phyloP scores from a whole-genome alignment of 2,888 invertebrate genomes.

The Dynastes tityus region DNA sequence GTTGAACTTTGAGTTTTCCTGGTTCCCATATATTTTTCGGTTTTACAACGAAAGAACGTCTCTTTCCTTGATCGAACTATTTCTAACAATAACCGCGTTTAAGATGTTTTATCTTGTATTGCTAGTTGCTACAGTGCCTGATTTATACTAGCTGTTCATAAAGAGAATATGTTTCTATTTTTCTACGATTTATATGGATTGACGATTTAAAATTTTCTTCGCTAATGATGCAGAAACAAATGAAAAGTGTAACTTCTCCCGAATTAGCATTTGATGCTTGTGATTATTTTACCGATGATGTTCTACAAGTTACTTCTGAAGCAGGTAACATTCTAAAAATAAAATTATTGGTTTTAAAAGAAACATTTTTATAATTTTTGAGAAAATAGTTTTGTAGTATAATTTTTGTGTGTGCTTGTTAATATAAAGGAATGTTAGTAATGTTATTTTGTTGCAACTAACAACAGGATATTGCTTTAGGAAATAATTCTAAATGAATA shows the following conservation, averaged over 20 bases:
- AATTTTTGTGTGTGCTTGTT: no score
- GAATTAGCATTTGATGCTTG: slow-evolving; percentile 81
- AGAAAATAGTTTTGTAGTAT: no score
- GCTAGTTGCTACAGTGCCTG: slow-evolving; percentile 4
- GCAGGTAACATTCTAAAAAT: slow-evolving; percentile 38
- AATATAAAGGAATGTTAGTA: no score
- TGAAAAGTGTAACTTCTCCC: slow-evolving; percentile 62
- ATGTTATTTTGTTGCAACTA: neutral
- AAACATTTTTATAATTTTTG: no score
- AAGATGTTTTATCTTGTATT: neutral
- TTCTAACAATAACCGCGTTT: neutral
- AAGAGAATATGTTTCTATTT: slow-evolving; percentile 15
- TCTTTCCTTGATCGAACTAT: neutral
- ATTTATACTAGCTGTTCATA: neutral
- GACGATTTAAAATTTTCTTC: slow-evolving; percentile 9
- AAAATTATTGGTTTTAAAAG: no score
- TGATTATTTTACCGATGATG: slow-evolving; percentile 82
- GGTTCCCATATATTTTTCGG: slow-evolving; percentile 15
- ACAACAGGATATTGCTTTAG: no score
- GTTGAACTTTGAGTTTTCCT: slow-evolving; percentile 41
- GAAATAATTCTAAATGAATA: no score
- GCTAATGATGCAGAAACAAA: slow-evolving; percentile 50
- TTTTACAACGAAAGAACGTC: slow-evolving; percentile 34
- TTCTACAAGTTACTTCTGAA: slow-evolving; percentile 65
- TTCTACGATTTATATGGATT: slow-evolving; percentile 30